Base-by-base conservation (phyloP, 2,888 invertebrate genomes). In the Ephialtes manifestator region DNA sequence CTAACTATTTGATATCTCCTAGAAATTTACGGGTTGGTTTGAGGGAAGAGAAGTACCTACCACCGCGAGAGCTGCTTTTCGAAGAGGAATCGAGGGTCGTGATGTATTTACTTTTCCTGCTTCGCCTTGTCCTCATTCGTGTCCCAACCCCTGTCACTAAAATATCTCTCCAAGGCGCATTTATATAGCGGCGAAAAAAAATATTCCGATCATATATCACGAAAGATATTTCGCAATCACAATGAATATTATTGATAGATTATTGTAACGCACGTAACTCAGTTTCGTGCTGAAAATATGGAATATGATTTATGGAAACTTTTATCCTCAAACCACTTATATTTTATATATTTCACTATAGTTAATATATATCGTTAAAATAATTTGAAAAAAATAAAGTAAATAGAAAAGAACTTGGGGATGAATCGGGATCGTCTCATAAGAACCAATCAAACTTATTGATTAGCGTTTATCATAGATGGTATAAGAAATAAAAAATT, bases 21-120 rank as follows among this genome's bases (percentile, higher is more conserved):
- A 60, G 74, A 75, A 75, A 75, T 75, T 60, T 75, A 75, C 74
- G 74, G 20, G 24, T 10, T 24, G 31, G 31, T 75, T 60, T 75
- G 63, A 75, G 74, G 48, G 28, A 46, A 48, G 58, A 46, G 58
- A 60, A 60, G 43, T 60, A 31, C 39, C 28, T 20, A 15, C 71
- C 24, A 39, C 15, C 55, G 15, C 39, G 39, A 24, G 24, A 24
- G 1, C 24, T 13, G 72, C 58, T 24, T 58, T 43, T 35, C 20
- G 20, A 51, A 58, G 51, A 60, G 46, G 35, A 60, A 63, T 63
- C 68, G 35, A 63, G 53, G 28, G 53, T 63, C 63, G n/a, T 70
- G 75, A 70, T 70, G 70, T 63, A 75, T 79, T 70, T 79, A 75
- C 74, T 79, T 63, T 68, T 79, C 83, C 68, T 75, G 51, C 79